Percentiles rank a stretch among this genome's conserved stretches.
These are phyloP conservation scores for Mormyrops attenuatus DNA, from an alignment of 2,797 vertebrate species.

Conservation along the genomic window DNA sequence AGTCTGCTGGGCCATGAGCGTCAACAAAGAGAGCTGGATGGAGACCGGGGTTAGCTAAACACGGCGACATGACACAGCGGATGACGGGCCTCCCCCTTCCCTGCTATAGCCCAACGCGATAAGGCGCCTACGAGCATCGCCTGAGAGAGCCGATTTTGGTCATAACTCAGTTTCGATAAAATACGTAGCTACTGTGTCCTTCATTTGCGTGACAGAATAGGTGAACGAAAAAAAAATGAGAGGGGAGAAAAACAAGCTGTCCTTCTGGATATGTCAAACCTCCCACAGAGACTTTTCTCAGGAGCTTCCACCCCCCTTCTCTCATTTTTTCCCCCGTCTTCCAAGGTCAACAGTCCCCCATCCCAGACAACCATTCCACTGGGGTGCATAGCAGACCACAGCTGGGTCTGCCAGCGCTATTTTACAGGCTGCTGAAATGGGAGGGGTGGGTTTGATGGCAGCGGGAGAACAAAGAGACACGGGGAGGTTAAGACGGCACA, in stretches of 20 bases:
- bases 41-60: background rate
- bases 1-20: background rate
- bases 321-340: constrained; percentile 18
- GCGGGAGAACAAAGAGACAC: background rate
- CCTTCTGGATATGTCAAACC: constrained; percentile 42
- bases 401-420: constrained; percentile 49
- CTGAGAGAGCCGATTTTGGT: background rate
- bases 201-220: background rate
- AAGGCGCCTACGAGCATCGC: background rate
- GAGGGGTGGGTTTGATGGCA: background rate
- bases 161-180: background rate
- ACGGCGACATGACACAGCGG: background rate
- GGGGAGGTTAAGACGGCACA: background rate
- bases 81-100: background rate
- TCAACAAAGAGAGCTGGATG: background rate
- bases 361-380: constrained; percentile 43
- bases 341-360: constrained; percentile 56
- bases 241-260: constrained; percentile 1
- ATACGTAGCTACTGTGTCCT: background rate
- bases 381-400: constrained; percentile 38
- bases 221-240: background rate
- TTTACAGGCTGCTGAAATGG: background rate
- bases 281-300: constrained; percentile 45
- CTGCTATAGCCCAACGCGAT: background rate
- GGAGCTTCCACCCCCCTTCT: constrained; percentile 29